Conservation (phyloP, 1,140 invertebrate species). For the Nylanderia fulva region DNA sequence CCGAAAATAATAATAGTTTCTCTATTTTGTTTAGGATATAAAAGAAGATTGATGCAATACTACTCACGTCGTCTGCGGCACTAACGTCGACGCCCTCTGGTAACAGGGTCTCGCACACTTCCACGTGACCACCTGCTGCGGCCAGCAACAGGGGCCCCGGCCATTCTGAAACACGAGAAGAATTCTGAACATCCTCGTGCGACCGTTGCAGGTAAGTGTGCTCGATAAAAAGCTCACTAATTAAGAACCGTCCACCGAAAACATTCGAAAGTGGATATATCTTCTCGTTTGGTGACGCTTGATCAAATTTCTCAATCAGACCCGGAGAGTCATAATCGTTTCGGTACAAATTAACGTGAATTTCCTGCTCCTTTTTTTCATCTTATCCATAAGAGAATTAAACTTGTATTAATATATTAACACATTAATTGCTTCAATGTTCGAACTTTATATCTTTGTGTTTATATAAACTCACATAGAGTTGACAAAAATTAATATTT, state of each 20-base stretch:
- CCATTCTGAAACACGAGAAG: conserved; percentile 74
- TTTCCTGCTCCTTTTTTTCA: not conserved
- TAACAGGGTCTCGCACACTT: conserved; percentile 76
- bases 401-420: not conserved
- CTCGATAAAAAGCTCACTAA: conserved; percentile 32
- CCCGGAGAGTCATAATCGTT: not conserved
- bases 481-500: not conserved
- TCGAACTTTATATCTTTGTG: not conserved
- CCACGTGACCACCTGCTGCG: conserved; percentile 76
- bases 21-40: not conserved
- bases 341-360: not conserved
- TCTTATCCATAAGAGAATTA: not conserved
- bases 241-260: conserved; percentile 35
- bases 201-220: not conserved
- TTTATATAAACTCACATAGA: not conserved
- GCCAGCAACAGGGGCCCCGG: conserved; percentile 75
- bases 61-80: conserved; percentile 78
- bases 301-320: conserved; percentile 39
- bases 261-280: conserved; percentile 29
- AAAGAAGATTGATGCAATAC: conserved; percentile 31
- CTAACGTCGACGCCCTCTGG: conserved; percentile 76
- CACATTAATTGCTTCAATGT: not conserved
- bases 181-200: conserved; percentile 34
- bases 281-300: not conserved
- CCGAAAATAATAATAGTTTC: not conserved